These are phyloP conservation scores for Microtus obscurus DNA, from an alignment of 2,797 vertebrate genomes.

Conservation along the genomic window DNA sequence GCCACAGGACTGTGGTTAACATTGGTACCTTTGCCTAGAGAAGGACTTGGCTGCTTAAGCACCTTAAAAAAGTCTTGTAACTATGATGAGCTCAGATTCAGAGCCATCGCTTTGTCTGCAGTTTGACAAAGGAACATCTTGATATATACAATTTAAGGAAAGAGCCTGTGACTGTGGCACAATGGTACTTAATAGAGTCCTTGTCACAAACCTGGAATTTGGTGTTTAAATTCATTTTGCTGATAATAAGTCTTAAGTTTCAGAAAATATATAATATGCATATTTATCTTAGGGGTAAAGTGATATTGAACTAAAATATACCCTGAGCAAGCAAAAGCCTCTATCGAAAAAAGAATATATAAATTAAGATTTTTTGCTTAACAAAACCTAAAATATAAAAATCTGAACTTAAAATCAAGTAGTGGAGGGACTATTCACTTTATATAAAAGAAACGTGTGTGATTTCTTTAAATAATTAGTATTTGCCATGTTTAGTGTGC, in stretches of 20 bases:
- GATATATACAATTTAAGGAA: background rate
- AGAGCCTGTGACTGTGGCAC: background rate
- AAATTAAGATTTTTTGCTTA: background rate
- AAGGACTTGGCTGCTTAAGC: background rate
- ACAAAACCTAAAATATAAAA: constrained; percentile 56
- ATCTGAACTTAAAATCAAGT: background rate
- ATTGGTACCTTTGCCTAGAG: background rate
- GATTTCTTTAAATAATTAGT: constrained; percentile 41
- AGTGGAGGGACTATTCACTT: background rate
- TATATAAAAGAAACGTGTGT: background rate
- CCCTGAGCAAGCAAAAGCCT: background rate
- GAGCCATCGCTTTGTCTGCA: background rate
- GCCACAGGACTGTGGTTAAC: background rate
- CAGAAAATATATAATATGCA: background rate
- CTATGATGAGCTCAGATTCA: background rate
- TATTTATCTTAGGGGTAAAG: background rate
- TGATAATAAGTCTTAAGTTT: background rate
- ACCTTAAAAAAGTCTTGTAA: background rate
- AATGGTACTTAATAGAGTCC: background rate
- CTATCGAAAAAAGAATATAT: background rate
- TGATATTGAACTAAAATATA: background rate
- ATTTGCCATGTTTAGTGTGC: background rate
- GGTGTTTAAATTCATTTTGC: constrained; percentile 4
- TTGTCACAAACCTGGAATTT: background rate
- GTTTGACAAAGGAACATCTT: background rate